Conservation (phyloP, 1,140 invertebrate species). For the Ceratoteleas bidentatus region DNA sequence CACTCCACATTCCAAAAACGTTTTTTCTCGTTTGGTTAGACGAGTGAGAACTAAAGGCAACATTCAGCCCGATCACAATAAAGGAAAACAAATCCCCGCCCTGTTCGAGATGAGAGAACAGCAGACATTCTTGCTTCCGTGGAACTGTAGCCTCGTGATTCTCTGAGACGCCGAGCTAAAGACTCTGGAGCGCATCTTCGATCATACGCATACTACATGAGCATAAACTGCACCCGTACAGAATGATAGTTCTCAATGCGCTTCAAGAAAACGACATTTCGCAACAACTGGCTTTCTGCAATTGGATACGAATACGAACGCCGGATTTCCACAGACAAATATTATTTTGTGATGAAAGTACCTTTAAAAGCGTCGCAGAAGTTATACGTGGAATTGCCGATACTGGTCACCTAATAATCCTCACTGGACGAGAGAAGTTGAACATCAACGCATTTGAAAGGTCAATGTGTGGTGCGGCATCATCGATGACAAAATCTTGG, state of each 20-base stretch:
- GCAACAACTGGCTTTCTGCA: slow-evolving; percentile 24
- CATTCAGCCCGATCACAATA: slow-evolving; percentile 22
- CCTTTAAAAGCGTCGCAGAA: slow-evolving; percentile 44
- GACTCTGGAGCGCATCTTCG: slow-evolving; percentile 4
- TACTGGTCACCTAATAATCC: slow-evolving; percentile 36
- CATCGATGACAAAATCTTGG: slow-evolving; percentile 51
- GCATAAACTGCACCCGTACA: slow-evolving; percentile 23
- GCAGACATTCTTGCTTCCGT: slow-evolving; percentile 22
- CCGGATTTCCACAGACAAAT: slow-evolving; percentile 20
- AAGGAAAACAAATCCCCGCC: slow-evolving; percentile 1
- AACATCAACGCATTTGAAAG: slow-evolving; percentile 51
- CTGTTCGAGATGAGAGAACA: slow-evolving; percentile 13
- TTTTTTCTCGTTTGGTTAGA: slow-evolving; percentile 8
- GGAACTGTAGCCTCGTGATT: slow-evolving; percentile 1
- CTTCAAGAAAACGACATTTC: slow-evolving; percentile 1
- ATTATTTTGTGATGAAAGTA: slow-evolving; percentile 43
- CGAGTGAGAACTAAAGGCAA: not conserved
- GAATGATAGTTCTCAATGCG: slow-evolving; percentile 5
- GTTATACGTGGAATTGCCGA: slow-evolving; percentile 54
- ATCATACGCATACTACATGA: slow-evolving; percentile 20
- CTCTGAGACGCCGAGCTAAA: not conserved
- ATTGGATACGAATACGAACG: slow-evolving; percentile 10
- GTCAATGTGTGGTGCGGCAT: slow-evolving; percentile 64
- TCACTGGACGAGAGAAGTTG: slow-evolving; percentile 11
- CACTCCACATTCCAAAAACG: slow-evolving; percentile 3